These are phyloP conservation scores for Bruchidius siliquastri DNA, from an alignment of 2,888 invertebrate species.

Conservation along the genomic window DNA sequence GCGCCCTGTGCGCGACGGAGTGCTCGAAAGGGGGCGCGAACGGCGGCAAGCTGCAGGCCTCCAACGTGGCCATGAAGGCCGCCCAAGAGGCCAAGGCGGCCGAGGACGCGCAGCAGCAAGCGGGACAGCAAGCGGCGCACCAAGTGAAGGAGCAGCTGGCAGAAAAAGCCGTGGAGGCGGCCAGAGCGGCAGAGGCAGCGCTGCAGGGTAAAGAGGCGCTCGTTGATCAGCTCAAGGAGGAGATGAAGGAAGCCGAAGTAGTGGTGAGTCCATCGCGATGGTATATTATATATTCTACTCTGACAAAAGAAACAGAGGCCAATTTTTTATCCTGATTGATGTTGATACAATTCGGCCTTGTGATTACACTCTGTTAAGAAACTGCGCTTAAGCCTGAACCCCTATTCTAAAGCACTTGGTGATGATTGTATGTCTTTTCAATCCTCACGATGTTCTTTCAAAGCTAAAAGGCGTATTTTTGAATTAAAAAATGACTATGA, in stretches of 20 bases:
- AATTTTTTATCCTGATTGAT: no score
- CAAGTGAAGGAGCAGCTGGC: slow-evolving; percentile 66
- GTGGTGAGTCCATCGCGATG: background rate
- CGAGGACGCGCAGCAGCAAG: slow-evolving; percentile 65
- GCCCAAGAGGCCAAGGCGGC: slow-evolving; percentile 71
- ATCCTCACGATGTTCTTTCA: no score
- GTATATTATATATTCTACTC: no score
- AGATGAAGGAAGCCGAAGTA: slow-evolving; percentile 4
- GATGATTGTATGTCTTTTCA: no score
- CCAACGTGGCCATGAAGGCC: slow-evolving; percentile 66
- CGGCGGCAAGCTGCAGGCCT: slow-evolving; percentile 36
- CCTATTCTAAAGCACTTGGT: no score
- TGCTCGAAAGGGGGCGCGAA: background rate
- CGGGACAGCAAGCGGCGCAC: slow-evolving; percentile 65
- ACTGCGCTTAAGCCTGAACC: no score
- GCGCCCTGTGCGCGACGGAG: background rate
- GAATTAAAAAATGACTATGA: no score
- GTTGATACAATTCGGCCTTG: no score
- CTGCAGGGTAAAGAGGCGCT: slow-evolving; percentile 44
- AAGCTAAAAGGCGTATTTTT: no score
- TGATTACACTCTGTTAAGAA: no score
- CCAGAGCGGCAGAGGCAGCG: slow-evolving; percentile 66
- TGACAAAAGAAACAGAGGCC: no score
- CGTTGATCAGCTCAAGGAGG: slow-evolving; percentile 2
- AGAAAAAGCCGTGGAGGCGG: slow-evolving; percentile 65